phyloP scores from a whole-genome alignment of 2,888 invertebrate species.

The Chironomus riparius region DNA sequence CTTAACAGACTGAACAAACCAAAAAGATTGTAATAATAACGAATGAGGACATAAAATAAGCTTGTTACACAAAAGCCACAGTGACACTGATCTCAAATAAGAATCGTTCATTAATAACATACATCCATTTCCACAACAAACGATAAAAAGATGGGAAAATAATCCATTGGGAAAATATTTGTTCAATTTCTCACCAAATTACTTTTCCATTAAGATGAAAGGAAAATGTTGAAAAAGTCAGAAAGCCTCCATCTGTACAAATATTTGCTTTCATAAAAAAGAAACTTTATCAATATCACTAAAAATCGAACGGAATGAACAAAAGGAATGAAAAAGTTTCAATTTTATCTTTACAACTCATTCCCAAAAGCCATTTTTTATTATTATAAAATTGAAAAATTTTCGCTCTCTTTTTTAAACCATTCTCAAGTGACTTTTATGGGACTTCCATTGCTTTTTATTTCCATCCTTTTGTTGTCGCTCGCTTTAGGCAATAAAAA shows the following conservation, averaged over 20 bases:
- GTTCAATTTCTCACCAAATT: not conserved
- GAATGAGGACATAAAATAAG: too few relatives aligned
- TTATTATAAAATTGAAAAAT: not conserved
- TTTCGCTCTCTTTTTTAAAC: slow-evolving; percentile 1
- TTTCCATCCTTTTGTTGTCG: not conserved
- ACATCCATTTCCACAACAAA: too few relatives aligned
- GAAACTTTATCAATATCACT: slow-evolving; percentile 1
- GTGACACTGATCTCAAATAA: too few relatives aligned
- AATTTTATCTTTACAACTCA: too few relatives aligned
- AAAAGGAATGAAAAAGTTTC: not conserved
- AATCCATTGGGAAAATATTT: not conserved
- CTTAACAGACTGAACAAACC: too few relatives aligned
- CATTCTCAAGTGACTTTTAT: not conserved
- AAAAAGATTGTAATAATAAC: too few relatives aligned
- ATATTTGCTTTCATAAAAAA: not conserved
- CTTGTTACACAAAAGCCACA: too few relatives aligned
- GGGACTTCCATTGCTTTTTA: not conserved
- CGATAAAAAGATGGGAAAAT: not conserved
- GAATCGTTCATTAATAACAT: too few relatives aligned
- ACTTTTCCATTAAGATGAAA: not conserved
- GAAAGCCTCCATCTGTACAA: not conserved
- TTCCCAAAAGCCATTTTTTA: not conserved
- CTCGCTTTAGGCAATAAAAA: not conserved
- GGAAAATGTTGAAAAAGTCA: not conserved
- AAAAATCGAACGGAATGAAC: not conserved